Percentiles rank a stretch among this genome's conserved stretches.
Conservation (phyloP, 2,797 vertebrate species). For the Anguilla anguilla region DNA sequence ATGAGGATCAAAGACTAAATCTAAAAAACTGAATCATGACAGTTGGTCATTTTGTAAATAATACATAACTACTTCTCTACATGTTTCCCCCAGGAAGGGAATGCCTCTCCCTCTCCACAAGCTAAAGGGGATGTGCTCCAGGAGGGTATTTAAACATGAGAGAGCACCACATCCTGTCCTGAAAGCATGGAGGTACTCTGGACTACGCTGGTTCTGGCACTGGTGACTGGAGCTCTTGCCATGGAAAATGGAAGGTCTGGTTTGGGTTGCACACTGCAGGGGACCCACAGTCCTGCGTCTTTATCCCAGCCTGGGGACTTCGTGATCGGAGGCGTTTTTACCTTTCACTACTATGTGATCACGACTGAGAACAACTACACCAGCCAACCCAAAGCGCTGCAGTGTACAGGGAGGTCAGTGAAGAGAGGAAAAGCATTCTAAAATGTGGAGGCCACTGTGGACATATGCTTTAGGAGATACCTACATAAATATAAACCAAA, state of each 20-base stretch:
- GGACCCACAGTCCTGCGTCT: constrained; percentile 34
- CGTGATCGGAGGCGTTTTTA: constrained; percentile 61
- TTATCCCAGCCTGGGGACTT: constrained; percentile 60
- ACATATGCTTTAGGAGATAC: no score
- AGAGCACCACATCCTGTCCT: neutral
- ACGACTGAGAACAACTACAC: constrained; percentile 53
- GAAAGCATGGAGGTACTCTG: constrained; percentile 28
- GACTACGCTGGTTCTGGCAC: neutral
- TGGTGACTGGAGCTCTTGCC: neutral
- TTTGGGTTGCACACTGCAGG: constrained; percentile 48
- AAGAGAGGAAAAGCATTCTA: neutral
- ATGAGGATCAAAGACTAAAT: no score
- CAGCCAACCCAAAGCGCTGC: constrained; percentile 49
- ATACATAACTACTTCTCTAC: no score
- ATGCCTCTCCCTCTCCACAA: no score
- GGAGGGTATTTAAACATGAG: no score
- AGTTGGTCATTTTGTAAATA: no score
- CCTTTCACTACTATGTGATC: constrained; percentile 53
- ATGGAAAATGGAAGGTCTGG: neutral
- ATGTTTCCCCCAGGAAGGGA: no score
- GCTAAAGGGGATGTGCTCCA: no score
- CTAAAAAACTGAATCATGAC: no score
- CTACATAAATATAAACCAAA: no score
- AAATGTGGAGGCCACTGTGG: neutral
- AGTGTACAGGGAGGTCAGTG: constrained; percentile 62